Evolutionary conservation across 1,140 invertebrate species (phyloP), one percentile per base, ranked within the genome.

Genomic region (Tyrophagus putrescentiae): DNA sequence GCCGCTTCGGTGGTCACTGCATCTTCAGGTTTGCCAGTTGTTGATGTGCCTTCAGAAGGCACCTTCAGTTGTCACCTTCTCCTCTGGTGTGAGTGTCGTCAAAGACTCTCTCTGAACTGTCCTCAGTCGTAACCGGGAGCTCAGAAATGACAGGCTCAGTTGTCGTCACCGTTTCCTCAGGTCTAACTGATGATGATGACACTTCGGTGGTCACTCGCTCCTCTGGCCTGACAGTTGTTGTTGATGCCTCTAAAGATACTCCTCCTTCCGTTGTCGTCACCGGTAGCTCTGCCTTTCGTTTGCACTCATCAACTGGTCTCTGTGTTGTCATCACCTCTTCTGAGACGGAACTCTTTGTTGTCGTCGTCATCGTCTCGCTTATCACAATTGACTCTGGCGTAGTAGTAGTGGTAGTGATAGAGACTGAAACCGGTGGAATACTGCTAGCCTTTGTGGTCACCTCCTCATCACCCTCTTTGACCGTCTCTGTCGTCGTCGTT

Each of bases 11-110:
- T n/a, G 36, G 36, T 39, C 13, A 13, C 13, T 13, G 36, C 13
- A 6, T 50, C 3, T 16, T 23, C 21, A 3, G 31, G 27, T 50
- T 32, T 32, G 45, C 4, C 9, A 25, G 25, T 41, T 57, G 54
- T 29, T 25, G 41, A n/a, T 39, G 13, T 13, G 36, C n/a, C n/a
- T 13, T 13, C 13, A 39, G n/a, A n/a, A 13, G 36, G 36, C 36
- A 13, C 13, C 36, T 39, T 39, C n/a, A 13, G 13, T n/a, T 48
- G 11, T 16, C 7, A 44, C 16, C 53, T 58, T 48, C 28, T 54
- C 34, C 21, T 54, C 57, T 18, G 32, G n/a, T 9, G 18, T 34
- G 18, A 48, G 21, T 58, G 57, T 56, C n/a, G 57, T 44, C n/a
- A 58, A n/a, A 36, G 53, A 13, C 13, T 52, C 57, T 27, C 39